Evolutionary conservation across 2,797 vertebrate genomes (phyloP), one percentile per base, ranked within the genome.

Genomic region (Jordanella pulchra): DNA sequence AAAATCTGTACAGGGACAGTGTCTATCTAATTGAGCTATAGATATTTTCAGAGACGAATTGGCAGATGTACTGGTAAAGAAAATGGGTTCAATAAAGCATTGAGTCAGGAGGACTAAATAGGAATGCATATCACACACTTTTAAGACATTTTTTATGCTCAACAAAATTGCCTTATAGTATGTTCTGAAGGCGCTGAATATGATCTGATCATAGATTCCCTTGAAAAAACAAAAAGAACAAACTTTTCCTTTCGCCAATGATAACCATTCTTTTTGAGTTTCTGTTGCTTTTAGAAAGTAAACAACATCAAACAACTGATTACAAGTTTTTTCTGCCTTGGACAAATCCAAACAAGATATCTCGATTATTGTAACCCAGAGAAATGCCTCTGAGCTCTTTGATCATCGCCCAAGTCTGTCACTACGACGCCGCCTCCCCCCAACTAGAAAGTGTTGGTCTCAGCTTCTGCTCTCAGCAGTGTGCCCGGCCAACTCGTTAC

Each of bases 401-500:
- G 93, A 93, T 93, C 89, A 87, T 82, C 32, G 54, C 87, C 87
- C 72, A 71, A 84, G 86, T 88, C 84, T 65, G 72, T 85, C 90
- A 83, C 61, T 48, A 82, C 84, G 53, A 39, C 80, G 61, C 84
- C 7, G 18, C 39, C 53, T 3, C 23, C 50, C 60, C 81, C 83
- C 85, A 81, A 87, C 92, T 92, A 92, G 88, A 89, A 89, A 88
- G 85, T 88, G 89, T 92, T 87, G 87, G 91, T 90, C 89, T 92
- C 89, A 91, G 90, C 90, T 90, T 91, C 86, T 77, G 76, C 87
- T 90, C 92, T 78, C 92, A 90, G 90, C 89, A 73, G 87, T 75
- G 83, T 27, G 85, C 90, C 86, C 50, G 79, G 92, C 93, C 92
- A 92, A 90, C 91, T 92, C 89, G 89, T 92, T 94, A 94, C 93